A percentile compares a stretch with the other conserved stretches of the same genome.
Evolutionary conservation across 2,113 vertebrate genomes (phyloP).

Genomic region (Ailurus styani): DNA sequence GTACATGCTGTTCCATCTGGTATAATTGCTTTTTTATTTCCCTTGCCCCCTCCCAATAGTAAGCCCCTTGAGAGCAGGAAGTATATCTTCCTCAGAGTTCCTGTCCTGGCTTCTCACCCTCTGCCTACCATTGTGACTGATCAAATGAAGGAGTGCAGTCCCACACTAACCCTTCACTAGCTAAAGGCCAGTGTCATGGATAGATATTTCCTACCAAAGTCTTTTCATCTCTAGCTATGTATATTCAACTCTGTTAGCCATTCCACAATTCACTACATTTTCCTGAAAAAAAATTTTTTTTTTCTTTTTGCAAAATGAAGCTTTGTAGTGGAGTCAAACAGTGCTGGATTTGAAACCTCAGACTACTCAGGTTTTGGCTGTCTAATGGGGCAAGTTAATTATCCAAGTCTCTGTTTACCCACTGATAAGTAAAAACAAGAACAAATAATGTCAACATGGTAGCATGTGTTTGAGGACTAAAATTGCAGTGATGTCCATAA

Average conservation of each 20-base stretch:
- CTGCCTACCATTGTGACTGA: neutral
- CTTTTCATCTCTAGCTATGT: neutral
- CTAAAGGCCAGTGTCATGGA: neutral
- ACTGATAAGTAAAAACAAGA: neutral
- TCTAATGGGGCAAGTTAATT: neutral
- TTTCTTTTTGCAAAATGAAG: neutral
- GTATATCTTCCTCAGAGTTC: neutral
- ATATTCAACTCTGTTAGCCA: neutral
- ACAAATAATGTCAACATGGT: neutral
- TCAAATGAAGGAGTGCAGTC: neutral
- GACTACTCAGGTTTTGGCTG: neutral
- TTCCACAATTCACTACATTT: neutral
- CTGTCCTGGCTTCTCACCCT: neutral
- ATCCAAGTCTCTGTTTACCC: neutral
- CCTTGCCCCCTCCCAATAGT: neutral
- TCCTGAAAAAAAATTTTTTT: neutral
- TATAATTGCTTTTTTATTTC: neutral
- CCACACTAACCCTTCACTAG: neutral
- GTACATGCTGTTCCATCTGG: neutral
- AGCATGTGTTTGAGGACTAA: neutral
- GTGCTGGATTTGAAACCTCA: neutral
- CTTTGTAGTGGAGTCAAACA: neutral
- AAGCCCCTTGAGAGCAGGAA: neutral
- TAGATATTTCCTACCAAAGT: neutral
- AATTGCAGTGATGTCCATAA: neutral